phyloP scores from a whole-genome alignment of 2,888 invertebrate species.

The Andrena camellia region DNA sequence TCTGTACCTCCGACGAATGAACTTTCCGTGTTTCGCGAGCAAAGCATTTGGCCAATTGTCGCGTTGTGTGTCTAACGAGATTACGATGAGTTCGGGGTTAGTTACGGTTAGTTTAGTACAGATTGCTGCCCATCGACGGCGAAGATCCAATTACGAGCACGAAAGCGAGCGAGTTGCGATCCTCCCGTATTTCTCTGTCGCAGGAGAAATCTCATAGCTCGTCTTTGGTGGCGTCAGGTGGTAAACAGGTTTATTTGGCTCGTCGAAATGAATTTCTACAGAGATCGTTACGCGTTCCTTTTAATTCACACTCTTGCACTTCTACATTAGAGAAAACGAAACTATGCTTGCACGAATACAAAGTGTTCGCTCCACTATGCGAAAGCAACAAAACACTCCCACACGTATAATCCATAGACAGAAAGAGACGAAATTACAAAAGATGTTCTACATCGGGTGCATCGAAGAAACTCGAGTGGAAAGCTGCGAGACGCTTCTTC shows the following conservation, averaged over 20 bases:
- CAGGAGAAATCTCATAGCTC: not conserved
- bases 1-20: slow-evolving; percentile 11
- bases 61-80: slow-evolving; percentile 81
- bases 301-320: slow-evolving; percentile 20
- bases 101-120: slow-evolving; percentile 58
- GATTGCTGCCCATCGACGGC: not conserved
- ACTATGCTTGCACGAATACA: slow-evolving; percentile 26
- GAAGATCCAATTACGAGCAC: slow-evolving; percentile 12
- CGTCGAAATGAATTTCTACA: not conserved
- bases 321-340: slow-evolving; percentile 15
- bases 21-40: slow-evolving; percentile 6
- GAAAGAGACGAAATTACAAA: slow-evolving; percentile 24
- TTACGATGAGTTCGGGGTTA: slow-evolving; percentile 61
- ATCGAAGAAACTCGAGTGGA: not conserved
- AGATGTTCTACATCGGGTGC: not conserved
- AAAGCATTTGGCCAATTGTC: slow-evolving; percentile 76
- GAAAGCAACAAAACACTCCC: slow-evolving; percentile 56
- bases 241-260: not conserved
- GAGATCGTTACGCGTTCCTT: slow-evolving; percentile 13
- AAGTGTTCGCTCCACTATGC: slow-evolving; percentile 37
- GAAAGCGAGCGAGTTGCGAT: slow-evolving; percentile 23
- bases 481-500: not conserved
- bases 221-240: not conserved
- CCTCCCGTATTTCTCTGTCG: not conserved
- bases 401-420: slow-evolving; percentile 26